Conservation (phyloP, 2,113 vertebrate genomes). For the Mormyrus lacerda region DNA sequence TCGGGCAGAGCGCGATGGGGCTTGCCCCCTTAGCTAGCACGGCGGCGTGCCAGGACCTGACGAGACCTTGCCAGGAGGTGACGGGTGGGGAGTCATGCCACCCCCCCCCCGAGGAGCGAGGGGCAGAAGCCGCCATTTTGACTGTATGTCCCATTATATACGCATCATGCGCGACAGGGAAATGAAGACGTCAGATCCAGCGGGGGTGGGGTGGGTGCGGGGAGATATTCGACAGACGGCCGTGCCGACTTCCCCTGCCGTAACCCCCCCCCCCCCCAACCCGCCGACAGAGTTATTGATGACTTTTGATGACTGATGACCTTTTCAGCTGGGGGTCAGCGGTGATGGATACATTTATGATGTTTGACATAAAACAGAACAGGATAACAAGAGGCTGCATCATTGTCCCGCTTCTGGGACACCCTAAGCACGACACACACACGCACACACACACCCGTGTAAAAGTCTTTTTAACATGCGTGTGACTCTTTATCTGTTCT, state of each 20-base stretch:
- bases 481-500: not conserved
- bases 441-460: not conserved
- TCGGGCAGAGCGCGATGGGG: slow-evolving; percentile 50
- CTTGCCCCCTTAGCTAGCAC: slow-evolving; percentile 48
- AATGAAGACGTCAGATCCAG: slow-evolving; percentile 78
- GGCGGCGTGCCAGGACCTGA: slow-evolving; percentile 59
- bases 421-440: slow-evolving; percentile 53
- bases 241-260: slow-evolving; percentile 58
- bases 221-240: slow-evolving; percentile 51
- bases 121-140: slow-evolving; percentile 98
- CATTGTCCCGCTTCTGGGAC: slow-evolving; percentile 49
- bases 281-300: slow-evolving; percentile 63
- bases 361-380: slow-evolving; percentile 48
- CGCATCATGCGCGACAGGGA: slow-evolving; percentile 82
- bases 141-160: slow-evolving; percentile 98
- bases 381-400: slow-evolving; percentile 66
- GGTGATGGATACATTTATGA: slow-evolving; percentile 62
- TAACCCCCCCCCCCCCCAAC: slow-evolving; percentile 62
- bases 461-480: not conserved
- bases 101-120: slow-evolving; percentile 83
- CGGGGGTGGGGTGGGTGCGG: slow-evolving; percentile 58
- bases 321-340: slow-evolving; percentile 63
- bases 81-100: slow-evolving; percentile 76
- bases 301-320: slow-evolving; percentile 53
- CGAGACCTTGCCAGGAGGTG: slow-evolving; percentile 68